phyloP scores from a whole-genome alignment of 2,113 vertebrate genomes.

The Garra rufa region DNA sequence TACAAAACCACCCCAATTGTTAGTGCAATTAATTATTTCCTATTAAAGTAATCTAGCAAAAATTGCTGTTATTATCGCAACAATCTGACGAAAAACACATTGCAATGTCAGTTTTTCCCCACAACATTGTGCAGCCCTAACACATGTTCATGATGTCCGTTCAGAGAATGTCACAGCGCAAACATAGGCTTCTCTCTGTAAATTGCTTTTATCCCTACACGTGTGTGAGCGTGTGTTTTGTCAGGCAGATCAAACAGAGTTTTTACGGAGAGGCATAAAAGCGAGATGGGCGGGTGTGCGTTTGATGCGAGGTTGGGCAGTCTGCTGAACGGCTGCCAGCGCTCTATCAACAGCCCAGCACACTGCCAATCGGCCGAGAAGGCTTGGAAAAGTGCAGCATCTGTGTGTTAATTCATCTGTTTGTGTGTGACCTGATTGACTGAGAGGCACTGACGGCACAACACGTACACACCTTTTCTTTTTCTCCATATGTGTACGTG shows the following conservation, averaged over 20 bases:
- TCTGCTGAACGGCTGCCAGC: constrained; percentile 59
- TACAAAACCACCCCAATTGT: neutral
- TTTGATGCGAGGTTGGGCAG: constrained; percentile 57
- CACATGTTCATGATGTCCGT: constrained; percentile 30
- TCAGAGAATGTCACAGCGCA: neutral
- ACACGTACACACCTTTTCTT: constrained; percentile 49
- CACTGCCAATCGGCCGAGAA: constrained; percentile 59
- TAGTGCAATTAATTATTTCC: neutral
- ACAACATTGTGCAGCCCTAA: neutral
- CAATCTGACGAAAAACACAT: neutral
- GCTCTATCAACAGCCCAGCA: constrained; percentile 59
- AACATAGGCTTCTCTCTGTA: constrained; percentile 22
- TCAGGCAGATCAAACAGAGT: constrained; percentile 60
- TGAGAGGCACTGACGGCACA: constrained; percentile 40
- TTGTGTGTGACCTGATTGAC: constrained; percentile 59
- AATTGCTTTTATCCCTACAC: constrained; percentile 11
- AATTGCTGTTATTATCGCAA: neutral
- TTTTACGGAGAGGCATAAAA: constrained; percentile 57
- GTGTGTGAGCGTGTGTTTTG: constrained; percentile 41
- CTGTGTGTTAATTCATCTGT: constrained; percentile 56
- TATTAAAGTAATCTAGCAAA: neutral
- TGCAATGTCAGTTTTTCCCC: neutral
- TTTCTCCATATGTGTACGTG: constrained; percentile 50
- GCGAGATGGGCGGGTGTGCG: constrained; percentile 47
- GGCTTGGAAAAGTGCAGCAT: constrained; percentile 41